These are phyloP conservation scores for Thryonomys swinderianus DNA, from an alignment of 2,113 vertebrate species.

Conservation along the genomic window DNA sequence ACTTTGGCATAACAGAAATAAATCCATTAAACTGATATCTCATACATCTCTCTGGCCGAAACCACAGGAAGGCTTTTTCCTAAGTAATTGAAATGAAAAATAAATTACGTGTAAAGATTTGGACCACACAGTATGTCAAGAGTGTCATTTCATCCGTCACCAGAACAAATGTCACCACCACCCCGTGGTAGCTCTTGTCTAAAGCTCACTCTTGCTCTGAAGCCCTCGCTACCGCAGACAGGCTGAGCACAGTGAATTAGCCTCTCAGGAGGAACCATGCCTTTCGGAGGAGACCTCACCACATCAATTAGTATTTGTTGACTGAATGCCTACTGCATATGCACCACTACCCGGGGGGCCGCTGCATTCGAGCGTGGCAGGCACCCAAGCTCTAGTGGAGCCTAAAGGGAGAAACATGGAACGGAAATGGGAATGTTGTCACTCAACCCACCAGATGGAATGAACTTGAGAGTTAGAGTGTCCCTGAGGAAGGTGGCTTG, in stretches of 20 bases:
- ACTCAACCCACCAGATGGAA: fast-evolving
- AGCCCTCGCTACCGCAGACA: background rate
- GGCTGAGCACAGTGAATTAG: background rate
- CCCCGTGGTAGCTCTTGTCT: background rate
- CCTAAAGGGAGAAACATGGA: background rate
- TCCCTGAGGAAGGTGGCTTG: background rate
- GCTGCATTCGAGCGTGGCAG: fast-evolving
- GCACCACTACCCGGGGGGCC: background rate
- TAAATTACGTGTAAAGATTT: conserved; percentile 40
- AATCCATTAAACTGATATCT: conserved; percentile 51
- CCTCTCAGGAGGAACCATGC: conserved; percentile 61
- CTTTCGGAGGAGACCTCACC: background rate
- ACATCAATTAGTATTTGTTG: conserved; percentile 16
- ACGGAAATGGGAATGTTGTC: fast-evolving
- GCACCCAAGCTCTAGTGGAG: fast-evolving
- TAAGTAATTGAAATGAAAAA: conserved; percentile 51
- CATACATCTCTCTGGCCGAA: background rate
- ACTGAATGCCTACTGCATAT: background rate
- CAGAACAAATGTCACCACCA: background rate
- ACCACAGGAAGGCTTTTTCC: conserved; percentile 43
- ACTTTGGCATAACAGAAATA: conserved; percentile 45
- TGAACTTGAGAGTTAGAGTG: fast-evolving
- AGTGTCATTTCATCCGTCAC: conserved; percentile 13
- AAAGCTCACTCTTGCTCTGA: background rate
- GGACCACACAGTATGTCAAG: background rate